A percentile compares a stretch with the other conserved stretches of the same genome.
Conservation (phyloP, 23 tunicate species). For the Diplosoma virens region DNA sequence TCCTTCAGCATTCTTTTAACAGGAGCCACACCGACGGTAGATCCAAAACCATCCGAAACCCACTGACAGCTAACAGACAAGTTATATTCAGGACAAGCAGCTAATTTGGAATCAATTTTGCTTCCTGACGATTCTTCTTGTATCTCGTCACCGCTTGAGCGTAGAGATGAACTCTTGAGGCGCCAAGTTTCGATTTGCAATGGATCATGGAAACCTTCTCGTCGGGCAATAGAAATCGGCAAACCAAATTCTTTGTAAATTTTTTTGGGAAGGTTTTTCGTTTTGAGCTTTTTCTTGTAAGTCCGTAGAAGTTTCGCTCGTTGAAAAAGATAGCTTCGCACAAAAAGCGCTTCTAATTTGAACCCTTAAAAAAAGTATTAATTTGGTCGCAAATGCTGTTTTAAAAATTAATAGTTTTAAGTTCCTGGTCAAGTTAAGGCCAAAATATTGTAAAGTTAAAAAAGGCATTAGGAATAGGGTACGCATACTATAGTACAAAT, state of each 20-base stretch:
- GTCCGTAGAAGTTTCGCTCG: neutral
- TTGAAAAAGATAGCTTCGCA: slow-evolving; percentile 16
- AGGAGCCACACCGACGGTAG: neutral
- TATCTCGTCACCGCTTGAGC: neutral
- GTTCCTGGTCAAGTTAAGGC: no score
- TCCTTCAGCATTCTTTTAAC: neutral
- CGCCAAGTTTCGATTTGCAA: neutral
- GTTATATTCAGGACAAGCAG: neutral
- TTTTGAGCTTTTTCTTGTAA: neutral
- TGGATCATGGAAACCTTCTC: neutral
- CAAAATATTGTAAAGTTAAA: no score
- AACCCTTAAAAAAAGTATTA: neutral
- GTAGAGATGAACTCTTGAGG: neutral
- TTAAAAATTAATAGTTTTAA: neutral
- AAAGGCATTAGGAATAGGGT: no score
- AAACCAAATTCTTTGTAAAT: neutral
- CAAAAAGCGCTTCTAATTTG: neutral
- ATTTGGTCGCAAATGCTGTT: neutral
- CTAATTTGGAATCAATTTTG: neutral
- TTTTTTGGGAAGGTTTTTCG: neutral
- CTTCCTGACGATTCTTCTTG: neutral
- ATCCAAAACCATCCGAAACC: neutral
- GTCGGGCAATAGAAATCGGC: neutral
- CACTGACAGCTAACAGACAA: neutral
- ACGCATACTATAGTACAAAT: no score